phyloP scores from a whole-genome alignment of 2,113 vertebrate species.

The Kryptolebias marmoratus region DNA sequence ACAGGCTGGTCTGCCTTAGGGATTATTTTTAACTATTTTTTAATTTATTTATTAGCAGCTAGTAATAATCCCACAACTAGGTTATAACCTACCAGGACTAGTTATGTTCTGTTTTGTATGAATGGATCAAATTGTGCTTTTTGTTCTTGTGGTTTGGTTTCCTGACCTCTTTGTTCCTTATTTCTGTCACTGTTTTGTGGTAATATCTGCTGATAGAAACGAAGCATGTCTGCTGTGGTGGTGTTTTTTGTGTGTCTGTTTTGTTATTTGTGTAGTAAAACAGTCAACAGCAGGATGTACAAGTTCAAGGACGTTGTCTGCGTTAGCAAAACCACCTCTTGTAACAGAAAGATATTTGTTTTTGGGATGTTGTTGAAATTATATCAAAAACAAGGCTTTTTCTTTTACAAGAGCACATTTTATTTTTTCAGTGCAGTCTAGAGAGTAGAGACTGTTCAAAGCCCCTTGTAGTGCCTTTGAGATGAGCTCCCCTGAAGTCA shows the following conservation, averaged over 20 bases:
- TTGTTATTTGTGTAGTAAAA: background rate
- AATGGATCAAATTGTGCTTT: background rate
- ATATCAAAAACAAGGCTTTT: background rate
- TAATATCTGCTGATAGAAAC: conserved; percentile 1
- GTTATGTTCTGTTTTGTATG: background rate
- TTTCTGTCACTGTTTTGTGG: conserved; percentile 16
- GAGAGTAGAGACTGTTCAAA: conserved; percentile 40
- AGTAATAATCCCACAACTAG: background rate
- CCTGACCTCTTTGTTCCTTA: conserved; percentile 13
- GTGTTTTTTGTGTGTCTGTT: too few relatives aligned
- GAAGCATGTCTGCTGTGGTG: background rate
- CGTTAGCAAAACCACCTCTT: conserved; percentile 13
- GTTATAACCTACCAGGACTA: conserved; percentile 2
- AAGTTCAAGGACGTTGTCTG: conserved; percentile 15
- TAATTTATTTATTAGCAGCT: background rate
- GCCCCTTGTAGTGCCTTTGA: conserved; percentile 36
- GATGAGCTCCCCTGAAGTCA: conserved; percentile 54
- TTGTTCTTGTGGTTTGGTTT: background rate
- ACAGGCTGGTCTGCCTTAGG: too few relatives aligned
- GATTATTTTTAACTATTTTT: background rate
- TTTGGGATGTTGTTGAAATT: background rate
- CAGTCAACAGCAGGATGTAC: conserved; percentile 5
- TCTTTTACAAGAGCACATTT: conserved; percentile 10
- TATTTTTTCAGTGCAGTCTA: conserved; percentile 22
- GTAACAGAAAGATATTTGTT: background rate